Evolutionary conservation across 2,888 invertebrate genomes (phyloP).

Genomic region (Epirrita christyi): DNA sequence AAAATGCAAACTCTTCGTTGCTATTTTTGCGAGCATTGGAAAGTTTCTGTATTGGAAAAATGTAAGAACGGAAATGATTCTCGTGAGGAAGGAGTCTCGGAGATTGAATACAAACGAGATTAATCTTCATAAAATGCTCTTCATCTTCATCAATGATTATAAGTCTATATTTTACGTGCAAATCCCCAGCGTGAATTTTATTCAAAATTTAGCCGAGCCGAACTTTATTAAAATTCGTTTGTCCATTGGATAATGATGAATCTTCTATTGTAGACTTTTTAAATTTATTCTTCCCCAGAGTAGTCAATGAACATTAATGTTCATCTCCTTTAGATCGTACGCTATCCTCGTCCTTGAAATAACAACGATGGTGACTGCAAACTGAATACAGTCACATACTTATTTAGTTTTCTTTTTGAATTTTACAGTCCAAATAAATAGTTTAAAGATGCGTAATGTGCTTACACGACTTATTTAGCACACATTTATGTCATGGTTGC

Average conservation of each 20-base stretch:
- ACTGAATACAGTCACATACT: too few relatives aligned
- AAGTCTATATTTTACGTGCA: not conserved
- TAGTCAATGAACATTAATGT: too few relatives aligned
- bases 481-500: too few relatives aligned
- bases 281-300: not conserved
- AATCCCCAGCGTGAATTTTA: not conserved
- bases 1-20: too few relatives aligned
- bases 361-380: too few relatives aligned
- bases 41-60: slow-evolving; percentile 7
- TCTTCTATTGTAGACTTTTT: not conserved
- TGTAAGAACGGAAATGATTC: too few relatives aligned
- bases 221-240: not conserved
- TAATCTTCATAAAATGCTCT: slow-evolving; percentile 14
- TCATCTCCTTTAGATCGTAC: too few relatives aligned
- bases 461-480: too few relatives aligned
- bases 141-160: slow-evolving; percentile 3
- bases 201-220: not conserved
- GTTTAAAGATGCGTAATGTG: too few relatives aligned
- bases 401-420: too few relatives aligned
- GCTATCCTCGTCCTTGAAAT: too few relatives aligned
- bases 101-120: slow-evolving; percentile 10
- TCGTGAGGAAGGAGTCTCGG: slow-evolving; percentile 1
- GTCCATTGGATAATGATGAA: not conserved
- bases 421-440: too few relatives aligned
- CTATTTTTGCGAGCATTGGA: not conserved